phyloP scores from a whole-genome alignment of 2,888 invertebrate species.

The Trichacis sp. region DNA sequence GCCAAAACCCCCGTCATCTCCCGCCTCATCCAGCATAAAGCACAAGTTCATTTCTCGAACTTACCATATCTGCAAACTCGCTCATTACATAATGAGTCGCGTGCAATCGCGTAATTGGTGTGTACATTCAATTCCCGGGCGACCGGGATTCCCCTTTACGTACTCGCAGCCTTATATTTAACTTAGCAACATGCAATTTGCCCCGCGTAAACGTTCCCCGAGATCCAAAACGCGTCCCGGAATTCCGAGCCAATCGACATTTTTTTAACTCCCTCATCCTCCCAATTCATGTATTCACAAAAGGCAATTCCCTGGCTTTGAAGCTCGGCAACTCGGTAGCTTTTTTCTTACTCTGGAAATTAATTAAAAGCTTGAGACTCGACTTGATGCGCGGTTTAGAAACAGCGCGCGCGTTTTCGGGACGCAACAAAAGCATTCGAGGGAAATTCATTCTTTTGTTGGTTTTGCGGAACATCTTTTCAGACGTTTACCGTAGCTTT shows the following conservation, averaged over 20 bases:
- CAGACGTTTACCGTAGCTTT: not conserved
- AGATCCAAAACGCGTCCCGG: not conserved
- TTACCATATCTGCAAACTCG: too few species aligned
- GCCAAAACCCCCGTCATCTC: too few species aligned
- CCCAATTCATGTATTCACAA: not conserved
- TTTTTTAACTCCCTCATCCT: not conserved
- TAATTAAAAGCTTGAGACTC: not conserved
- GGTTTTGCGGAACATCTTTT: not conserved
- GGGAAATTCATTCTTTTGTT: not conserved
- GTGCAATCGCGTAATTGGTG: constrained; percentile 2
- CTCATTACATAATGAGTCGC: not conserved
- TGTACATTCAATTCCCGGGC: not conserved
- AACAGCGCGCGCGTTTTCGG: not conserved
- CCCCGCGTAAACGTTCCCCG: not conserved
- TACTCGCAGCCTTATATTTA: not conserved
- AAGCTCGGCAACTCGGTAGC: too few species aligned
- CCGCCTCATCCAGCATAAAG: too few species aligned
- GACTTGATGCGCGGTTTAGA: not conserved
- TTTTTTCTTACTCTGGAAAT: not conserved
- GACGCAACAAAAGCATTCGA: not conserved
- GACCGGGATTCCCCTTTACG: not conserved
- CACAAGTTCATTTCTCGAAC: too few species aligned
- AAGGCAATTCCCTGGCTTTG: too few species aligned
- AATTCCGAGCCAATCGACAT: too few species aligned
- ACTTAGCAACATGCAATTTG: not conserved